These are phyloP conservation scores for Cosmia pyralina DNA, from an alignment of 2,888 invertebrate genomes.

Conservation along the genomic window DNA sequence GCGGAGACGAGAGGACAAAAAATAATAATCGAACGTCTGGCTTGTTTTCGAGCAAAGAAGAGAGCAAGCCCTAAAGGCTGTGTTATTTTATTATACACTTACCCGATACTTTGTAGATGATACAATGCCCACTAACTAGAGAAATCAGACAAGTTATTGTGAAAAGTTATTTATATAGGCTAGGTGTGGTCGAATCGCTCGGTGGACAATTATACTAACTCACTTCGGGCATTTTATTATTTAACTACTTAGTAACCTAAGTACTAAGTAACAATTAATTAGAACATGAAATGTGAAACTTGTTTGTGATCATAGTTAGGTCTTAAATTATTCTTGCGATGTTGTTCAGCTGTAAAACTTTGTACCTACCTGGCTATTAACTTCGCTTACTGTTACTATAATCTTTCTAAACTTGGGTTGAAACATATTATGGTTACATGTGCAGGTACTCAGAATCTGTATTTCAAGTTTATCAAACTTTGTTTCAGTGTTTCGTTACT, in stretches of 20 bases:
- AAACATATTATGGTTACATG: background rate
- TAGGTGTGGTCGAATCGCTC: too few relatives aligned
- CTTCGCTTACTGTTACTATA: background rate
- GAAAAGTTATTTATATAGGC: too few relatives aligned
- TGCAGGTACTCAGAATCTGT: background rate
- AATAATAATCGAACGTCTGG: too few relatives aligned
- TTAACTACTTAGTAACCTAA: too few relatives aligned
- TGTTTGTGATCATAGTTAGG: background rate
- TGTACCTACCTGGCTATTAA: background rate
- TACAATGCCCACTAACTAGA: too few relatives aligned
- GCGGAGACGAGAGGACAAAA: slow-evolving; percentile 11
- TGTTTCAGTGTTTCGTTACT: background rate
- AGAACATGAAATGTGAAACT: background rate
- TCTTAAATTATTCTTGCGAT: background rate
- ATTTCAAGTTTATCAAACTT: slow-evolving; percentile 1
- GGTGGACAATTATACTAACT: too few relatives aligned
- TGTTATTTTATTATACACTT: too few relatives aligned
- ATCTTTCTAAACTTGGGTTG: background rate
- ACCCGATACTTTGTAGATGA: too few relatives aligned
- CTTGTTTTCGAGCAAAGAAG: too few relatives aligned
- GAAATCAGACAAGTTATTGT: too few relatives aligned
- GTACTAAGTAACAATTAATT: background rate
- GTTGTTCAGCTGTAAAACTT: background rate
- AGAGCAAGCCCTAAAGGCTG: too few relatives aligned
- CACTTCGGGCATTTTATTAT: too few relatives aligned